Conservation (phyloP, 1,140 invertebrate genomes). For the Melanaphis sacchari region DNA sequence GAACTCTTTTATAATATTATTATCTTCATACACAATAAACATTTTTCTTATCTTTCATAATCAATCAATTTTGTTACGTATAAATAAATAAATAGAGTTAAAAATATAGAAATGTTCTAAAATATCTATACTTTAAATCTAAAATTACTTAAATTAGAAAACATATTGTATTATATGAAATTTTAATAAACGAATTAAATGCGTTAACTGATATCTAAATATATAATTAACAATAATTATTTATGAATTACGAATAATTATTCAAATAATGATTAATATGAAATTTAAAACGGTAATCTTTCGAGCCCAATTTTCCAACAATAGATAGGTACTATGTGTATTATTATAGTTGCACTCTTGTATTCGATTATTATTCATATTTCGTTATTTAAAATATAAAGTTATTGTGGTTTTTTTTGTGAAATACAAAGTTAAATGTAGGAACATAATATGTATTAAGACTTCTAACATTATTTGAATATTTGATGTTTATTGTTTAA, state of each 20-base stretch:
- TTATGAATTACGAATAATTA: neutral
- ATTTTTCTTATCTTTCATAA: neutral
- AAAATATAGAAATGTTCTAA: neutral
- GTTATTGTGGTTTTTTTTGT: neutral
- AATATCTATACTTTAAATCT: neutral
- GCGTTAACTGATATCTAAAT: neutral
- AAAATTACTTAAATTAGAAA: neutral
- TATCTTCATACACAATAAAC: slow-evolving; percentile 20
- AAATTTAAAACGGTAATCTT: neutral
- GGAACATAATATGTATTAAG: neutral
- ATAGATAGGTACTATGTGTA: neutral
- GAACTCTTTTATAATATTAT: neutral
- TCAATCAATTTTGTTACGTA: neutral
- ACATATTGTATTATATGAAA: neutral
- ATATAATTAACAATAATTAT: neutral
- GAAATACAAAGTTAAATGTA: neutral
- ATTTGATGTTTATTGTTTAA: neutral
- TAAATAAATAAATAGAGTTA: neutral
- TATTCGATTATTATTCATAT: neutral
- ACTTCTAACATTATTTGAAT: neutral
- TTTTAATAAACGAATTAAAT: neutral
- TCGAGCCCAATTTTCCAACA: neutral
- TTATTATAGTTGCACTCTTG: neutral
- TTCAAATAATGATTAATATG: neutral
- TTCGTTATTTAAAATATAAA: neutral